phyloP scores from a whole-genome alignment of 2,888 invertebrate species.

The Pasiphila rectangulata region DNA sequence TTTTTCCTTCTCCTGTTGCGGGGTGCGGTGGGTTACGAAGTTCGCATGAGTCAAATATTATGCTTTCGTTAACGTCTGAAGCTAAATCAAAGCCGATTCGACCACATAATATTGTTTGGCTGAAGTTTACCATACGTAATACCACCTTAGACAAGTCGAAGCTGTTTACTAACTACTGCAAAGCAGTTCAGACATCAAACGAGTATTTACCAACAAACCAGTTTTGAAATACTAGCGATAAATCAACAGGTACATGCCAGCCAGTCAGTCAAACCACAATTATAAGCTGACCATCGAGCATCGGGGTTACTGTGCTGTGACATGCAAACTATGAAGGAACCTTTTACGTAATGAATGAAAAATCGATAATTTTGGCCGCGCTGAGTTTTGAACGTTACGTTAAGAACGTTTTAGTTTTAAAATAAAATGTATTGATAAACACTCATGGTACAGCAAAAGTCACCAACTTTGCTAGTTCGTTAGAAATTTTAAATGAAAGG shows the following conservation, averaged over 20 bases:
- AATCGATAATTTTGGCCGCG: conserved; percentile 32
- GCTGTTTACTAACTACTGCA: conserved; percentile 26
- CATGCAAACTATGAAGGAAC: conserved; percentile 34
- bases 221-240: conserved; percentile 30
- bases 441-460: background rate
- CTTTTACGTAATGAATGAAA: conserved; percentile 32
- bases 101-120: background rate
- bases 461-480: background rate
- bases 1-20: too few species aligned
- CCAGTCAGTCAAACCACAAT: conserved; percentile 24
- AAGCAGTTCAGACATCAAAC: conserved; percentile 25
- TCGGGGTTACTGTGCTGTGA: conserved; percentile 31
- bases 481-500: background rate
- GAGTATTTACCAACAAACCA: conserved; percentile 43
- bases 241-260: conserved; percentile 46
- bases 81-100: background rate
- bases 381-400: background rate
- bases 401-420: too few species aligned
- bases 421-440: background rate
- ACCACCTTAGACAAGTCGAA: conserved; percentile 17
- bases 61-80: background rate
- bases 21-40: too few species aligned
- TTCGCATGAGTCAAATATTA: too few species aligned
- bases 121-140: conserved; percentile 13
- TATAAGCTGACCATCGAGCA: conserved; percentile 40